Conservation (phyloP, 2,888 invertebrate genomes). For the Cyaniris semiargus region DNA sequence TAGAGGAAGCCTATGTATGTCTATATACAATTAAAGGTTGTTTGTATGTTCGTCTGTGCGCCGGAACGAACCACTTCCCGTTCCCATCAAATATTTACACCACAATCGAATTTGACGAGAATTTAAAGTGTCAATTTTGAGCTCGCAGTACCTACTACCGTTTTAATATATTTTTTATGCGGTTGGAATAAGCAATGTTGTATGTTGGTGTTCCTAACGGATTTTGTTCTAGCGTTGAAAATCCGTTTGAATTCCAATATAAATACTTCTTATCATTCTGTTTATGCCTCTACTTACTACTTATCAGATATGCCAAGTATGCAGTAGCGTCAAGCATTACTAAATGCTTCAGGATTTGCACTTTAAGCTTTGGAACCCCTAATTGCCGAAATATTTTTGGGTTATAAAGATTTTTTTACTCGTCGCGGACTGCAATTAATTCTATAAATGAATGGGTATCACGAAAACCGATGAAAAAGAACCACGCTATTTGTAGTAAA, state of each 20-base stretch:
- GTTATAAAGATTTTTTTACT: not conserved
- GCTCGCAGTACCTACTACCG: not conserved
- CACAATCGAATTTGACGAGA: constrained; percentile 17
- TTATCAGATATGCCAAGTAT: too few relatives aligned
- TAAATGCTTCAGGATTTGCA: not conserved
- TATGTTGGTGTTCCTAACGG: not conserved
- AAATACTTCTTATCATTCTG: not conserved
- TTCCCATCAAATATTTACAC: constrained; percentile 14
- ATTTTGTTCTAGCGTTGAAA: not conserved
- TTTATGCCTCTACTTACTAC: too few relatives aligned
- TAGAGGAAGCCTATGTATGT: constrained; percentile 18
- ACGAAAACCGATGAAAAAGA: not conserved
- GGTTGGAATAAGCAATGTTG: not conserved
- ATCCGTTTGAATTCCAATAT: not conserved
- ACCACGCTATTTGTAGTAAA: not conserved
- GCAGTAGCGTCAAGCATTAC: not conserved
- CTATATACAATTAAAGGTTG: constrained; percentile 5
- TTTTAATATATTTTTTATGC: not conserved
- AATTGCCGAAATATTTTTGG: not conserved
- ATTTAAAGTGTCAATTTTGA: constrained; percentile 6
- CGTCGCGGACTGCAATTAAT: not conserved
- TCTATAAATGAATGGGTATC: not conserved
- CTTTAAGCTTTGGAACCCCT: not conserved
- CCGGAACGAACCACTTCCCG: constrained; percentile 27
- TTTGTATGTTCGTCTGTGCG: constrained; percentile 11